Evolutionary conservation across 2,113 vertebrate species (phyloP), one percentile per base, ranked within the genome.

Genomic region (Syngnathus floridae): DNA sequence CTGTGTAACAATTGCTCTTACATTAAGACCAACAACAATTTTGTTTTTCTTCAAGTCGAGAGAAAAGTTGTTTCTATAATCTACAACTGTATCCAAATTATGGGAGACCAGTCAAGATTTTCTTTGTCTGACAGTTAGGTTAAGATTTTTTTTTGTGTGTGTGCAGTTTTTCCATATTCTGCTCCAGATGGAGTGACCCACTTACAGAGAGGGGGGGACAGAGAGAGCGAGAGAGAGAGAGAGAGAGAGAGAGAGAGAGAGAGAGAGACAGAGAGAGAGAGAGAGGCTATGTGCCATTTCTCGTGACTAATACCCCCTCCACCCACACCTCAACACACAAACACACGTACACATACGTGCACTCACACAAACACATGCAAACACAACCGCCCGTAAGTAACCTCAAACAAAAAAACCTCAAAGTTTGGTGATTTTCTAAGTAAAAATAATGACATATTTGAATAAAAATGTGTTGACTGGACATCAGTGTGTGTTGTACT

Each of bases 121-220:
- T 46, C 13, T 66, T 6, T 22, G 9, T 56, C 38, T 7, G 66
- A 69, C 43, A 37, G 14, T 80, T 80, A 67, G 68, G 21, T 73
- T 62, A 66, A 79, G 81, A 79, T 81, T 73, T 69, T 71, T 72
- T 76, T 31, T 31, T 31, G 2, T 31, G 26, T 31, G 2, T 31
- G 26, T 72, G 65, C 75, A 74, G 72, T 81, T 81, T 79, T 77
- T 81, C 78, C 78, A 82, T 82, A 82, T 86, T 84, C 80, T 82
- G 72, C 78, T 81, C 72, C 82, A 82, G 82, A 86, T 86, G 80
- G 80, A 84, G 74, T 84, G 82, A 84, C 84, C 84, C 82, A 86
- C 82, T 82, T 84, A 82, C 76, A 75, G 68, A 60, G 65, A 31
- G 26, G 26, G 26, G 26, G 26, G 26, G 26, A 31, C 26, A 31